Conservation (phyloP, 2,113 vertebrate species). For the Callaeas wilsoni region DNA sequence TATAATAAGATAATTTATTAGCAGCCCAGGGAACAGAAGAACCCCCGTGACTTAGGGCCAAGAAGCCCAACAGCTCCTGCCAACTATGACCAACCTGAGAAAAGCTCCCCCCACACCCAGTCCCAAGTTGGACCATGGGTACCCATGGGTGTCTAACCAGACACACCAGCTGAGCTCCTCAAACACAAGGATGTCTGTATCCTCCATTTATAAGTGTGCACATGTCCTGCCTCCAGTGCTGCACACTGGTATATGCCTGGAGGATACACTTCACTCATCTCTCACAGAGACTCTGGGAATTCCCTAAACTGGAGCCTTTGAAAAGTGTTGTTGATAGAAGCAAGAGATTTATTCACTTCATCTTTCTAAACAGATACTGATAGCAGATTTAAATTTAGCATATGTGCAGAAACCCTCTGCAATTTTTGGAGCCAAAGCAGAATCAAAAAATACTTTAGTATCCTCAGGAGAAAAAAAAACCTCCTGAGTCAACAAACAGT, state of each 20-base stretch:
- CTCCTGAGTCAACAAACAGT: neutral
- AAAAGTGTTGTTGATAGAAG: neutral
- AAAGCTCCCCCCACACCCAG: neutral
- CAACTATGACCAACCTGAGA: neutral
- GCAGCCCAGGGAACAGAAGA: neutral
- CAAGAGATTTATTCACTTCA: neutral
- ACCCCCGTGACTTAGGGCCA: rapidly evolving
- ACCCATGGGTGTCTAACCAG: neutral
- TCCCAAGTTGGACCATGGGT: neutral
- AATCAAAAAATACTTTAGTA: neutral
- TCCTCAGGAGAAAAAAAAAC: neutral
- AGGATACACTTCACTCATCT: neutral
- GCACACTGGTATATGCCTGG: neutral
- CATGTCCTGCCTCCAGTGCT: neutral
- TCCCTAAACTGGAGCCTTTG: neutral
- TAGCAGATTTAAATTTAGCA: neutral
- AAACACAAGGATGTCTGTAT: neutral
- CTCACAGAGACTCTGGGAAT: neutral
- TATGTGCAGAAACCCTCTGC: neutral
- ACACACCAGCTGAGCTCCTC: neutral
- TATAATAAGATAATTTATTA: neutral
- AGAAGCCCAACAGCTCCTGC: neutral
- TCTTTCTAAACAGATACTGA: neutral
- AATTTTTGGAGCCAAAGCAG: neutral
- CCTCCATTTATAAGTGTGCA: neutral